Evolutionary conservation across 2,797 vertebrate genomes (phyloP), one percentile per base, ranked within the genome.

Genomic region (Sebastes minor): DNA sequence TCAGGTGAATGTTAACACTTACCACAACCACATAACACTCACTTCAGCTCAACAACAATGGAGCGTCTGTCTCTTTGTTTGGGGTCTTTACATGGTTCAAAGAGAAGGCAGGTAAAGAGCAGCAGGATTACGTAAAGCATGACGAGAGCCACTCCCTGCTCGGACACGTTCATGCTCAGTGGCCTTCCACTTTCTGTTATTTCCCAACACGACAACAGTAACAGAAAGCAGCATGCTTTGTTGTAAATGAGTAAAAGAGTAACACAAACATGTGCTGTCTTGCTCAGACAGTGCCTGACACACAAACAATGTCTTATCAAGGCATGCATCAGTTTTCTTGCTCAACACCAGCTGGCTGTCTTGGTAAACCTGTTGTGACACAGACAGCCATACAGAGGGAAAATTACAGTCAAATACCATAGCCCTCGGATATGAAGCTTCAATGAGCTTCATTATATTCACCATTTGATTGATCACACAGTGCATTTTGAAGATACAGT

Each of bases 281-380:
- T 80, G 77, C 57, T 74, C 32, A 1, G 46, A 49, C 46, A 49
- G 57, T 0, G 27, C 55, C 28, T 65, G 60, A 85, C 55, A 72
- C 18, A 71, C 9, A 68, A 9, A 63, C 33, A 28, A 28, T 53
- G 28, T 76, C 69, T 86, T 85, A 89, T 91, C 83, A 75, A 65
- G 52, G 7, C 12, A 10, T 22, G 38, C 49, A 74, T 87, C 66
- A n/a, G 16, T n/a, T 57, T 25, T 82, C 27, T 92, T 91, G 77
- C 84, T 67, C 85, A 91, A 93, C 74, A 67, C 55, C 69, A 74
- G 73, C 66, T 55, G 72, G 70, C 56, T 72, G 25, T 76, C 38
- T 71, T 23, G 28, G 32, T 74, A 84, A 80, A 80, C 81, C 81
- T 90, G 82, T 89, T 89, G 82, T 90, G 88, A 89, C 87, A 92